These are phyloP conservation scores for Scelioninae gen. 1 DNA, from an alignment of 2,888 invertebrate genomes.

Conservation along the genomic window DNA sequence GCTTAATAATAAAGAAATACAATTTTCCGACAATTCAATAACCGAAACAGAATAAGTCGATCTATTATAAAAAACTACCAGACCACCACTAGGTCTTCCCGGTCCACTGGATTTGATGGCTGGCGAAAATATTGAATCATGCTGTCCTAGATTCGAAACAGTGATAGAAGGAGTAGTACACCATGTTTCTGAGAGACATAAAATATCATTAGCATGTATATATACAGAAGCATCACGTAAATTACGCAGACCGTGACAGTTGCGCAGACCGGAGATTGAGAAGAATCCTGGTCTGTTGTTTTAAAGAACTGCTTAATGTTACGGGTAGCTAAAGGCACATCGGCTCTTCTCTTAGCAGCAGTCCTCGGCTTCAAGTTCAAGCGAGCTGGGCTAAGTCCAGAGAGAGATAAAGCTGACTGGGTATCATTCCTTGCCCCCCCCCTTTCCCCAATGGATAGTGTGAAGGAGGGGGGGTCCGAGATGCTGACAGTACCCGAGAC, in stretches of 20 bases:
- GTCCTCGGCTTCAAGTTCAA: no score
- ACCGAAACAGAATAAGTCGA: not conserved
- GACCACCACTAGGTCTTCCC: conserved; percentile 1
- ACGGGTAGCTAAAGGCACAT: not conserved
- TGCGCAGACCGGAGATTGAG: not conserved
- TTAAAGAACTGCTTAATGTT: not conserved
- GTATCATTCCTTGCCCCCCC: no score
- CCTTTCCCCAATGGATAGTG: no score
- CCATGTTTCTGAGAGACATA: not conserved
- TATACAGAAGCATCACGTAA: not conserved
- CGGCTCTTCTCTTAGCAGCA: not conserved
- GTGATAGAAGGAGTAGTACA: not conserved
- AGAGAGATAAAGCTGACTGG: no score
- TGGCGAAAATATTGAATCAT: not conserved
- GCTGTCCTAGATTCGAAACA: not conserved
- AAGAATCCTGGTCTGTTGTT: not conserved
- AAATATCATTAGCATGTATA: not conserved
- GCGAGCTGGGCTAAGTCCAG: no score
- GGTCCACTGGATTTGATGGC: not conserved
- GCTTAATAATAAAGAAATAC: not conserved
- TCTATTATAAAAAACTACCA: conserved; percentile 3
- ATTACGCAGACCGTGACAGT: not conserved
- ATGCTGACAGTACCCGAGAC: no score
- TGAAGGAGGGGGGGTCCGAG: no score
- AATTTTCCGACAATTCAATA: not conserved